Evolutionary conservation across 2,888 invertebrate genomes (phyloP).

Genomic region (Teinopalpus imperialis): DNA sequence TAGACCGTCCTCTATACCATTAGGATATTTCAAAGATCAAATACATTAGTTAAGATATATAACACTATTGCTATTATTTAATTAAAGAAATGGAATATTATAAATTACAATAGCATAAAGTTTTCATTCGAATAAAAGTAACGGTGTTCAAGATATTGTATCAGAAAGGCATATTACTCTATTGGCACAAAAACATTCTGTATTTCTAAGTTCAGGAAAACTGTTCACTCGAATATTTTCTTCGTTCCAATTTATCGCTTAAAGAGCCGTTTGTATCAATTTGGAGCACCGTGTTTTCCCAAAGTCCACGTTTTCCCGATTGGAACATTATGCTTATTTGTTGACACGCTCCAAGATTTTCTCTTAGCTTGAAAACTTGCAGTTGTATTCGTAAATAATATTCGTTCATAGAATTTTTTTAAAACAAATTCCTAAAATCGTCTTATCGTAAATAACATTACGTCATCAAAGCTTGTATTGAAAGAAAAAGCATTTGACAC

Average conservation of each 20-base stretch:
- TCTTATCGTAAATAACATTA: no score
- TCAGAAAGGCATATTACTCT: neutral
- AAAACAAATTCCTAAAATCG: no score
- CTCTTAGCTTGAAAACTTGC: neutral
- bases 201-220: constrained; percentile 7
- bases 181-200: constrained; percentile 2
- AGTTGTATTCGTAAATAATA: no score
- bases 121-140: constrained; percentile 8
- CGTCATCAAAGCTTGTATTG: no score
- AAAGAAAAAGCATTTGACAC: no score
- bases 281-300: constrained; percentile 31
- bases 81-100: no score
- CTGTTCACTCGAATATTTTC: constrained; percentile 34
- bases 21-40: no score
- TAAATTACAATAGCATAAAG: constrained; percentile 49
- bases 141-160: neutral
- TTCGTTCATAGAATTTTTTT: no score
- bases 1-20: no score
- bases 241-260: constrained; percentile 38
- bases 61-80: no score
- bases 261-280: constrained; percentile 63
- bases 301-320: constrained; percentile 24
- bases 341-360: constrained; percentile 11
- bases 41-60: no score
- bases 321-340: constrained; percentile 23